These are phyloP conservation scores for Actinernus sp. DNA, from an alignment of 92 coral and sea anemone genomes.

Conservation along the genomic window DNA sequence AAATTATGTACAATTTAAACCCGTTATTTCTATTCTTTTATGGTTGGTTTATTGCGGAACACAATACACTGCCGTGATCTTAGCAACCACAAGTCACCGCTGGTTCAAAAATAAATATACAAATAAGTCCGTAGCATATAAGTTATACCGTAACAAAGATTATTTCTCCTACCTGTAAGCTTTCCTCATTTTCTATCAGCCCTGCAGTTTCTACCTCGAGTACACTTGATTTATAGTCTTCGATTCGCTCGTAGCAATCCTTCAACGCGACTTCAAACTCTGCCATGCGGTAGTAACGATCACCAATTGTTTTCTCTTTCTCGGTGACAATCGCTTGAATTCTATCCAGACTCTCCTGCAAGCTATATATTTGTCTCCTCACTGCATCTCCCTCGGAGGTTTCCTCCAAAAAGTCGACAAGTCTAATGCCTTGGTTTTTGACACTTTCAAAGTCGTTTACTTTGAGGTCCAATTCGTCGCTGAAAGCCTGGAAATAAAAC, in stretches of 20 bases:
- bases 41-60: too few species aligned
- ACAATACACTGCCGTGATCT: too few species aligned
- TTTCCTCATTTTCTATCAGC: constrained; percentile 37
- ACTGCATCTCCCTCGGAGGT: constrained; percentile 61
- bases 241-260: constrained; percentile 69
- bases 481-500: constrained; percentile 95
- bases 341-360: constrained; percentile 73
- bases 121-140: too few species aligned
- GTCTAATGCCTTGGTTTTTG: constrained; percentile 77
- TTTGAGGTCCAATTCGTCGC: constrained; percentile 87
- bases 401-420: constrained; percentile 67
- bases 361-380: constrained; percentile 64
- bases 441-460: constrained; percentile 82
- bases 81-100: too few species aligned
- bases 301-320: constrained; percentile 59
- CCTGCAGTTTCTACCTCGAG: constrained; percentile 41
- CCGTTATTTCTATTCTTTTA: too few species aligned
- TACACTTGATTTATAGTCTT: constrained; percentile 50
- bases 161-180: constrained; percentile 57
- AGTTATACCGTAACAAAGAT: constrained; percentile 4
- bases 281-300: constrained; percentile 57
- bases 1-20: too few species aligned
- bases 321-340: constrained; percentile 81
- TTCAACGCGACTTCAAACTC: constrained; percentile 78
- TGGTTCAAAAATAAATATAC: too few species aligned